Evolutionary conservation across 1,140 invertebrate genomes (phyloP).

Genomic region (Dufourea novaeangliae): DNA sequence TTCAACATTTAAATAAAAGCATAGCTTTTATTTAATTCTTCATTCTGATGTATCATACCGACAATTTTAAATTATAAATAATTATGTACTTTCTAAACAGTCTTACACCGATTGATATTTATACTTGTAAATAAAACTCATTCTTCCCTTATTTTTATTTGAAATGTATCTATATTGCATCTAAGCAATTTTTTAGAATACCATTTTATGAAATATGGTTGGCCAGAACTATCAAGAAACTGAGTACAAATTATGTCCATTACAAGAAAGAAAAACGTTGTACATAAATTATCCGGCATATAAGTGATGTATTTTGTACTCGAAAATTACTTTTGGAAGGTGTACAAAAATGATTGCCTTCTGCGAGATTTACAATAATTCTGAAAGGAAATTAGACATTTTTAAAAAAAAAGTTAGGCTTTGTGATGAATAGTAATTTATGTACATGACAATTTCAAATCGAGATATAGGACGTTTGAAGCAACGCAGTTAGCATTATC

Average conservation of each 20-base stretch:
- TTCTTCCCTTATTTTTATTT: conserved; percentile 5
- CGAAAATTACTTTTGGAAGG: conserved; percentile 40
- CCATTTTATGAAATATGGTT: conserved; percentile 14
- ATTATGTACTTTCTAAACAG: not conserved
- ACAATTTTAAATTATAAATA: not conserved
- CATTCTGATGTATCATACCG: conserved; percentile 23
- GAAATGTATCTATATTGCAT: conserved; percentile 41
- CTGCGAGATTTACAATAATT: conserved; percentile 36
- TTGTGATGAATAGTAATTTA: conserved; percentile 42
- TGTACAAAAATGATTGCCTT: conserved; percentile 54
- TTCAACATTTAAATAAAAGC: conserved; percentile 14
- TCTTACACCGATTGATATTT: conserved; percentile 49
- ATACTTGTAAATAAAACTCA: conserved; percentile 42
- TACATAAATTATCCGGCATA: conserved; percentile 51
- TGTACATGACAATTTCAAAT: conserved; percentile 38
- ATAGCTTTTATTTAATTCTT: conserved; percentile 13
- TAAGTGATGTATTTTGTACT: conserved; percentile 57
- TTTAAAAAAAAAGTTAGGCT: conserved; percentile 27
- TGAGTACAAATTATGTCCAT: conserved; percentile 65
- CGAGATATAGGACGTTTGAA: conserved; percentile 22
- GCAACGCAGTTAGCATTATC: conserved; percentile 38
- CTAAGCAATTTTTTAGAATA: conserved; percentile 33
- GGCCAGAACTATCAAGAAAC: conserved; percentile 49
- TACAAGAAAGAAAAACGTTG: conserved; percentile 48
- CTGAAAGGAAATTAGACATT: conserved; percentile 6